These are phyloP conservation scores for Melikaiella ostensackeni DNA, from an alignment of 2,888 invertebrate species.

Conservation along the genomic window DNA sequence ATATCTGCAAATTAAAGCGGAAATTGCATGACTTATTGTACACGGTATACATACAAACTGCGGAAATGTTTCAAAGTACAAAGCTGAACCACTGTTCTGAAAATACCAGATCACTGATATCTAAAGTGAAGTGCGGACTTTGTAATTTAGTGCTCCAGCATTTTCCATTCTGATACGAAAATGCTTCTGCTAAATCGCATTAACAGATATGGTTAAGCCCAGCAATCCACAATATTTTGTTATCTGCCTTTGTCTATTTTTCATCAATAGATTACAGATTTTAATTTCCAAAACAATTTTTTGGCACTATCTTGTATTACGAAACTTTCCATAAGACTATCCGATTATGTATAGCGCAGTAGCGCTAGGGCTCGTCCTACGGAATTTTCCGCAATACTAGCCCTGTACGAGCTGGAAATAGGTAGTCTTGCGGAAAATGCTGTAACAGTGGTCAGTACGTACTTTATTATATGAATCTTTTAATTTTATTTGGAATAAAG, in stretches of 20 bases:
- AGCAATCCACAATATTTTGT: background rate
- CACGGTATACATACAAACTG: background rate
- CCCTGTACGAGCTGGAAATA: too few relatives aligned
- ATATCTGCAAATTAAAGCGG: background rate
- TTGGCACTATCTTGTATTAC: too few relatives aligned
- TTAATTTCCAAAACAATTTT: background rate
- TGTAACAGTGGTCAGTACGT: too few relatives aligned
- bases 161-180: constrained; percentile 6
- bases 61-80: background rate
- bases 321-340: too few relatives aligned
- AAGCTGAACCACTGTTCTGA: background rate
- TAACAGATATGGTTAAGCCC: background rate
- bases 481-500: too few relatives aligned
- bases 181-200: background rate
- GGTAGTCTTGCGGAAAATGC: too few relatives aligned
- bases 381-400: too few relatives aligned
- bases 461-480: too few relatives aligned
- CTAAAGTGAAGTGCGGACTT: constrained; percentile 5
- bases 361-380: too few relatives aligned
- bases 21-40: background rate
- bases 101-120: background rate
- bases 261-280: background rate
- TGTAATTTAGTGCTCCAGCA: constrained; percentile 2
- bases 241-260: background rate
- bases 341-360: too few relatives aligned